Evolutionary conservation across 2,113 vertebrate genomes (phyloP), one percentile per base, ranked within the genome.

Genomic region (Butorides virescens): DNA sequence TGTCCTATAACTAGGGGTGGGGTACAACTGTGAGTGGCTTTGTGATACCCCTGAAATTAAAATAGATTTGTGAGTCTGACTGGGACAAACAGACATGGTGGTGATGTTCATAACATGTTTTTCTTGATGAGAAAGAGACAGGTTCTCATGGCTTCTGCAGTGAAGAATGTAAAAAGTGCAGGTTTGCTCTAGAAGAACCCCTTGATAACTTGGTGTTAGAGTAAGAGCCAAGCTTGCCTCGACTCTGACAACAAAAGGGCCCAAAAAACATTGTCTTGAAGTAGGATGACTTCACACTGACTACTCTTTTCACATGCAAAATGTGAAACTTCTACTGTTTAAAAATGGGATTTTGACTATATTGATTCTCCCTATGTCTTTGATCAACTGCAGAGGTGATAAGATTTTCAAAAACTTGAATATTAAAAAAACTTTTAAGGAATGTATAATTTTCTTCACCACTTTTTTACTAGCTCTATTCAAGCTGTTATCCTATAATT

Each of bases 371-470:
- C 23, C n/a, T 36, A 61, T 36, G n/a, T 25, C 37, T 89, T 37
- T 75, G 22, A 72, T 49, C 36, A 74, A 2, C 15, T 72, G 36
- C 37, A 67, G 67, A 58, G 12, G 9, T 56, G 34, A 52, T 21
- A 39, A 5, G 25, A 22, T n/a, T 71, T 70, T 34, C 3, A 62
- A 81, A 61, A 70, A 18, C 11, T 18, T 30, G 14, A 72, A 29
- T 42, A 32, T 46, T 79, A 32, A 82, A 47, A 88, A 58, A 71
- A 23, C 3, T 12, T 62, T 4, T 42, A 42, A 42, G n/a, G n/a
- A 71, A 30, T 1, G 0, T 32, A 27, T n/a, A 0, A 5, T 34
- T 75, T 91, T 58, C n/a, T 56, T 47, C 13, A 22, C 3, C 3
- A 47, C 11, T 30, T 39, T 36, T 63, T 76, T n/a, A 61, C 27